A percentile compares a stretch with the other conserved stretches of the same genome.
Conservation (phyloP, 2,113 vertebrate species). For the Mustelus asterias region DNA sequence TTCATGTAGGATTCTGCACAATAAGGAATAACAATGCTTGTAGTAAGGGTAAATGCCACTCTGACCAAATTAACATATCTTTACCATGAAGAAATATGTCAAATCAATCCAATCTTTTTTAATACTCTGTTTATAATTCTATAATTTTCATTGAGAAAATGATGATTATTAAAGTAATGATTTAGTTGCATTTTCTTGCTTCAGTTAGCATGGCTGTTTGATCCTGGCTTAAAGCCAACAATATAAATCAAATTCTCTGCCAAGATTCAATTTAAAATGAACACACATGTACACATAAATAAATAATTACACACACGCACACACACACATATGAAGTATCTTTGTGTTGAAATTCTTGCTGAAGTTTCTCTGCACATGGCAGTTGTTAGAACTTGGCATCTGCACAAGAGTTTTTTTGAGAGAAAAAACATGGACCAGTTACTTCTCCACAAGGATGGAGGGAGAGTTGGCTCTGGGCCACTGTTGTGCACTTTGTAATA, state of each 20-base stretch:
- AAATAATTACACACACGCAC: background rate
- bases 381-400: background rate
- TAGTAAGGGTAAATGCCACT: background rate
- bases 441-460: background rate
- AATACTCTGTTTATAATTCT: background rate
- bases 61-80: background rate
- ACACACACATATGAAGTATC: background rate
- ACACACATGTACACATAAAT: background rate
- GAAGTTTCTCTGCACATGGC: background rate
- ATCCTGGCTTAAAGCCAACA: background rate
- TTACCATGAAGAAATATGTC: background rate
- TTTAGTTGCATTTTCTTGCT: background rate
- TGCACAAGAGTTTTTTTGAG: background rate
- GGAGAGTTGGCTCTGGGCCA: background rate
- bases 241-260: background rate
- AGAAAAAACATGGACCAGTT: background rate
- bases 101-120: background rate
- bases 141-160: background rate
- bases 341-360: background rate
- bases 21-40: background rate
- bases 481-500: background rate
- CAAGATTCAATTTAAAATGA: background rate
- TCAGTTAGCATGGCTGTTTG: background rate
- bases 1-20: background rate
- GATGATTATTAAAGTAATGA: background rate